Percentiles rank a stretch among this genome's conserved stretches.
phyloP scores from a whole-genome alignment of 1,140 invertebrate genomes.

The Aphis craccivora region DNA sequence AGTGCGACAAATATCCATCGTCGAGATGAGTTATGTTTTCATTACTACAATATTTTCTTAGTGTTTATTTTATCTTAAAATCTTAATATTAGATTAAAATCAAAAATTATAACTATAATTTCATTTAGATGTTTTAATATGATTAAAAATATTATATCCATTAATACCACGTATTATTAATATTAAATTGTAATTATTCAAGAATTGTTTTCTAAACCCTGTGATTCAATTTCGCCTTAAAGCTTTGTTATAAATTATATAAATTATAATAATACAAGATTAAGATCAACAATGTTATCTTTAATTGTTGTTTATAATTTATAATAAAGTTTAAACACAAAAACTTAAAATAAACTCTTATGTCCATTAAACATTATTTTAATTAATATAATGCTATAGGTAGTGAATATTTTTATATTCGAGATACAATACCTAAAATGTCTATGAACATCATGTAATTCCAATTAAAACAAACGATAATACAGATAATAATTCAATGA shows the following conservation, averaged over 20 bases:
- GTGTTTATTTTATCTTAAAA: background rate
- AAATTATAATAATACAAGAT: background rate
- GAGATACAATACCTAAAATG: background rate
- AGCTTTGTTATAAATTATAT: background rate
- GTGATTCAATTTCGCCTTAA: background rate
- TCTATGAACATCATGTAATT: background rate
- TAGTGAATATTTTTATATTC: background rate
- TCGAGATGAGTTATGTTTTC: background rate
- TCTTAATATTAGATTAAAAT: background rate
- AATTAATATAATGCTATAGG: background rate
- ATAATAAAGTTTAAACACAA: background rate
- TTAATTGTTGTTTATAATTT: background rate
- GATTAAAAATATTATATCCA: background rate
- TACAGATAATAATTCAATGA: background rate
- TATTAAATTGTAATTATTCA: background rate
- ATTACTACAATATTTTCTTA: background rate
- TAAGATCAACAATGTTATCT: background rate
- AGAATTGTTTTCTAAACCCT: background rate
- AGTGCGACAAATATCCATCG: background rate
- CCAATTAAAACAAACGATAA: background rate
- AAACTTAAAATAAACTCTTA: background rate
- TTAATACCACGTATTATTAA: too few species aligned
- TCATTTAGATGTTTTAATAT: background rate
- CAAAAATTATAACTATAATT: background rate
- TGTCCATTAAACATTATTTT: background rate